Evolutionary conservation across 2,888 invertebrate species (phyloP).

Genomic region (Halocaridina rubra): DNA sequence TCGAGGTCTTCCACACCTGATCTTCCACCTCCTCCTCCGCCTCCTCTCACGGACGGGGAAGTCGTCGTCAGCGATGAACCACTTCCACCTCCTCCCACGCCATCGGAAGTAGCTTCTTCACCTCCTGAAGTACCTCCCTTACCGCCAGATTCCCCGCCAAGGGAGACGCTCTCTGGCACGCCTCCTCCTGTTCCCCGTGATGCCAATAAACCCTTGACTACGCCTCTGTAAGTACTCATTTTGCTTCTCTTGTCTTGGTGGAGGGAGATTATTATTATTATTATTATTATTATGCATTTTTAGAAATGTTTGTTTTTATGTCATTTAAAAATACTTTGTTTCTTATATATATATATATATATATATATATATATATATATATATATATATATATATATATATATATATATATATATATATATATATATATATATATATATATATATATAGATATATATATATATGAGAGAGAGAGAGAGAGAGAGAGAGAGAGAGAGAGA

Average conservation of each 20-base stretch:
- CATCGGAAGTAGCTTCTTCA: conserved; percentile 30
- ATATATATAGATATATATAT: no score
- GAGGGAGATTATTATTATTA: neutral
- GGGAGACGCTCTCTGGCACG: conserved; percentile 26
- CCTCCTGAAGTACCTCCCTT: conserved; percentile 29
- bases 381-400: neutral
- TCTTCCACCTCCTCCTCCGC: conserved; percentile 54
- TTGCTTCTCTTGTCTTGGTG: neutral
- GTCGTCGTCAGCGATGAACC: conserved; percentile 51
- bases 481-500: no score
- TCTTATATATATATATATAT: conserved; percentile 11
- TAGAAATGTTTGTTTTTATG: no score
- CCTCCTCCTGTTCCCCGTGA: conserved; percentile 32
- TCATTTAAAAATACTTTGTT: no score
- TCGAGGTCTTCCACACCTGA: conserved; percentile 47
- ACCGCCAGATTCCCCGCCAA: conserved; percentile 35
- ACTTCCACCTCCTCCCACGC: conserved; percentile 54
- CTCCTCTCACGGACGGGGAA: conserved; percentile 44
- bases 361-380: neutral
- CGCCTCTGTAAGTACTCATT: conserved; percentile 30
- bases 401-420: no score
- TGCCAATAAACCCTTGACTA: conserved; percentile 12
- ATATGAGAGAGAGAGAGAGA: no score
- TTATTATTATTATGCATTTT: no score
- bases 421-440: no score